A percentile compares a stretch with the other conserved stretches of the same genome.
Conservation (phyloP, 2,797 vertebrate species). For the Tangara arthus region DNA sequence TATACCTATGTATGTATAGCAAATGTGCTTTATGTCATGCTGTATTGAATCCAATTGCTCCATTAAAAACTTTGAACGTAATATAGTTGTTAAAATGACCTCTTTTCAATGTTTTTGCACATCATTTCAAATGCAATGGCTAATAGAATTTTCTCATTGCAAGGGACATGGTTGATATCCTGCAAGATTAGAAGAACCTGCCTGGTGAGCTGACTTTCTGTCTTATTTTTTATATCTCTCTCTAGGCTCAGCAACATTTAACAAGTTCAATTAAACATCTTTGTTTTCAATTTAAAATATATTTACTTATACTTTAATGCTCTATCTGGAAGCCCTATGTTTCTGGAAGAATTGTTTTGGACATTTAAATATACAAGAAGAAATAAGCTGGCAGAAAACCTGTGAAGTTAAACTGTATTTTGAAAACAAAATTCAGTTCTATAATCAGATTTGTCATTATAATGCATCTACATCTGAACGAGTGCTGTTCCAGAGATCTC, state of each 20-base stretch:
- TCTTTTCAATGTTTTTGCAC: slow-evolving; percentile 11
- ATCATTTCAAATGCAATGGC: background rate
- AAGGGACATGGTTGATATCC: background rate
- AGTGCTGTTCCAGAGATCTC: background rate
- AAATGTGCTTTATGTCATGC: background rate
- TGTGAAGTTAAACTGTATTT: background rate
- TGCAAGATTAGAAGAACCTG: background rate
- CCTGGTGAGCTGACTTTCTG: background rate
- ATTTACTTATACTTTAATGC: background rate
- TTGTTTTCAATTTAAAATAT: slow-evolving; percentile 50
- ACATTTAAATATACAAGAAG: background rate
- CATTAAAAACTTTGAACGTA: slow-evolving; percentile 6
- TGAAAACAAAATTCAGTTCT: background rate
- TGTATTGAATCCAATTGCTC: slow-evolving; percentile 34
- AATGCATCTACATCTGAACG: background rate
- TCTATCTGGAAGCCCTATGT: background rate
- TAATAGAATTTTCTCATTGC: slow-evolving; percentile 36
- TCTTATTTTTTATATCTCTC: background rate
- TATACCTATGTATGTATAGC: background rate
- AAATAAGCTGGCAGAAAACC: background rate
- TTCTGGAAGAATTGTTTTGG: background rate
- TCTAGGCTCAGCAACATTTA: background rate
- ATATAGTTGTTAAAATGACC: slow-evolving; percentile 9
- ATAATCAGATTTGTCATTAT: background rate
- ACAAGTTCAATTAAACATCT: background rate